Base-by-base conservation (phyloP, 2,113 vertebrate genomes). In the Propithecus coquereli region DNA sequence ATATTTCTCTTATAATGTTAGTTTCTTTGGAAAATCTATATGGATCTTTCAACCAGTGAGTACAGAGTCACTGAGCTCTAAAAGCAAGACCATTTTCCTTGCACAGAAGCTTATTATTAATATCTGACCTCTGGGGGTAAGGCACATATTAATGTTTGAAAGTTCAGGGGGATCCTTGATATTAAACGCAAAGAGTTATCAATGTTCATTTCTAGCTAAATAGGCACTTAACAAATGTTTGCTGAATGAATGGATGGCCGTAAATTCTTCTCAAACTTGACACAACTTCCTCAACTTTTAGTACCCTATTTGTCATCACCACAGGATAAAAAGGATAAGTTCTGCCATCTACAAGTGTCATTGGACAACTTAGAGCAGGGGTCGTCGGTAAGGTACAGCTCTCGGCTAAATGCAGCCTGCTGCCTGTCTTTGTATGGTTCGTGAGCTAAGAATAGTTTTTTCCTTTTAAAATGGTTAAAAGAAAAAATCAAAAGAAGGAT, bases 381-480 rank as follows among this genome's bases (percentile, higher is more conserved):
- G 1, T 70, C 90, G 6, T 70, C 90, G 6, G 61, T n/a, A 95
- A 87, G 66, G 22, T 79, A 40, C 0, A 0, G 34, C 7, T 40
- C 23, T 94, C 27, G 77, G 11, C 20, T 81, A 94, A 91, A 88
- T 65, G 5, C 20, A 57, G 18, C 17, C 9, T 84, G 37, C 16
- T 27, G 11, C 17, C 12, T 87, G 14, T 43, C 93, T 92, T 54
- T 59, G 9, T 32, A 61, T 63, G 61, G 20, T 79, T 82, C 2
- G 2, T 45, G 13, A 92, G 6, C 22, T 79, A 52, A 79, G 10
- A 79, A 79, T 54, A 18, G 5, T n/a, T 79, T 79, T 94, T 94
- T 47, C 34, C 50, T 95, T 90, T 92, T 23, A 77, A 65, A 88
- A 57, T 66, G 7, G 32, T 77, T 77, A 61, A 96, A 93, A 91